These are phyloP conservation scores for Toxotes lorentzi DNA, from an alignment of 2,797 vertebrate genomes.

Conservation along the genomic window DNA sequence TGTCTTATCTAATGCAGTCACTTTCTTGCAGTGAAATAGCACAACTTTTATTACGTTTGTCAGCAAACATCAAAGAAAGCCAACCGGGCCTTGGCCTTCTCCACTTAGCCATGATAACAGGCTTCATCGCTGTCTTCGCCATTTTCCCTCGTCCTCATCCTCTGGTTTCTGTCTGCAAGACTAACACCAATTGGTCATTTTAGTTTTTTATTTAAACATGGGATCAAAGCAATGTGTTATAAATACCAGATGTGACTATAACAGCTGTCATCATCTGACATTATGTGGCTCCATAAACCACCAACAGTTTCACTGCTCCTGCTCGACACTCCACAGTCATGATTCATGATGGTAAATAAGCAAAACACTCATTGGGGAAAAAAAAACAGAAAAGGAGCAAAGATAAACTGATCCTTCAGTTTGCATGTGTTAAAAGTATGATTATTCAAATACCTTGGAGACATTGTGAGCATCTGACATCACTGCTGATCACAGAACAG, in stretches of 20 bases:
- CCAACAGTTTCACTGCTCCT: constrained; percentile 57
- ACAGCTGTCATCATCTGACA: constrained; percentile 72
- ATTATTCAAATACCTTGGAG: constrained; percentile 61
- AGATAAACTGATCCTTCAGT: constrained; percentile 37
- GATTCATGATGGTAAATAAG: constrained; percentile 42
- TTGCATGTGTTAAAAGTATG: constrained; percentile 51
- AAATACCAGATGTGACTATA: constrained; percentile 74
- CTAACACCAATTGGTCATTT: constrained; percentile 66
- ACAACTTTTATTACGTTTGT: constrained; percentile 62
- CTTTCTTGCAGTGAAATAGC: constrained; percentile 36
- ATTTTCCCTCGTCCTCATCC: constrained; percentile 49
- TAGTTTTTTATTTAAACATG: constrained; percentile 50
- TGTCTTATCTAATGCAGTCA: constrained; percentile 51
- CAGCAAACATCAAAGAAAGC: constrained; percentile 55
- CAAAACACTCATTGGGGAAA: constrained; percentile 14
- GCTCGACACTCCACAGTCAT: constrained; percentile 24
- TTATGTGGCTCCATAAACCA: constrained; percentile 66
- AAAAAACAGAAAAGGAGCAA: constrained; percentile 6
- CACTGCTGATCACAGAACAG: constrained; percentile 65
- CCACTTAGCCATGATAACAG: constrained; percentile 68
- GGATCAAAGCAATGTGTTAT: constrained; percentile 74
- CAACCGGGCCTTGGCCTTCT: constrained; percentile 40
- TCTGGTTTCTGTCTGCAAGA: constrained; percentile 62
- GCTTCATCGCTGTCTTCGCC: constrained; percentile 53
- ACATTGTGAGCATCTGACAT: constrained; percentile 61